These are phyloP conservation scores for Lathamus discolor DNA, from an alignment of 2,113 vertebrate species.

Conservation along the genomic window DNA sequence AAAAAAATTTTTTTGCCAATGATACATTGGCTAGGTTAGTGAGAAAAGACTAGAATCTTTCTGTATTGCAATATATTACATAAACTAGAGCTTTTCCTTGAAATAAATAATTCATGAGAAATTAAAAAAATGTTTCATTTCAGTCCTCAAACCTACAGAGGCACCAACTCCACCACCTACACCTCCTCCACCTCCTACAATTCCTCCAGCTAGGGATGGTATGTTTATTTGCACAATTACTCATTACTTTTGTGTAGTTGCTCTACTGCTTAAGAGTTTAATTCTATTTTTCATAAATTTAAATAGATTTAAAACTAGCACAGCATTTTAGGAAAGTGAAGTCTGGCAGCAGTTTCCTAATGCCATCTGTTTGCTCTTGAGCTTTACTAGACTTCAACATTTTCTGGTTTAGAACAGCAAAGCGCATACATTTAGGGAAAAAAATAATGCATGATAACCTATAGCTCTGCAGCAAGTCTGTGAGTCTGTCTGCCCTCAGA, in stretches of 20 bases:
- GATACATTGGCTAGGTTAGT: not conserved
- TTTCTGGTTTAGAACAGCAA: not conserved
- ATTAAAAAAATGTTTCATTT: not conserved
- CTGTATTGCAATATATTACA: not conserved
- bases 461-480: not conserved
- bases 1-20: not conserved
- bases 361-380: not conserved
- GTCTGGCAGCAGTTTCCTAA: not conserved
- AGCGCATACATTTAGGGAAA: not conserved
- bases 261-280: not conserved
- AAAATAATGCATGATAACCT: not conserved
- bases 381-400: not conserved
- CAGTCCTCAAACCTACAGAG: constrained; percentile 91
- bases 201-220: constrained; percentile 93
- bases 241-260: not conserved
- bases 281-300: not conserved
- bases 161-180: constrained; percentile 88
- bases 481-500: not conserved
- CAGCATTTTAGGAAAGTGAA: not conserved
- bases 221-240: constrained; percentile 34
- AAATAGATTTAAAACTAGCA: not conserved
- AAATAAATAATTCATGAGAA: not conserved
- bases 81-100: not conserved
- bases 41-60: not conserved
- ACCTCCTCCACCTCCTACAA: constrained; percentile 91